These are phyloP conservation scores for Megathymus violae DNA, from an alignment of 1,140 invertebrate genomes.

Conservation along the genomic window DNA sequence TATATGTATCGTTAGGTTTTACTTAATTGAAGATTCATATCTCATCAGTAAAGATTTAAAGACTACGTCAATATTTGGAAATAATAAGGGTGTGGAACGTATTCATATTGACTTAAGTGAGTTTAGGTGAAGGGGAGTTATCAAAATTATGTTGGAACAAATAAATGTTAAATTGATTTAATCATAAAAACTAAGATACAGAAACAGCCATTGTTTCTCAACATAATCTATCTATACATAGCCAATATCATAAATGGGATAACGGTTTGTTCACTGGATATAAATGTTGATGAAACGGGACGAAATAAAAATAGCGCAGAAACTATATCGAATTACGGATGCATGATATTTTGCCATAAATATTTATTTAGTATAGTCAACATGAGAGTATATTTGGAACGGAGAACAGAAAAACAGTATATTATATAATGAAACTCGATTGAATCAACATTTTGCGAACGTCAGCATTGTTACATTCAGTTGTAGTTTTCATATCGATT, in stretches of 20 bases:
- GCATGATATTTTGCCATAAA: conserved; percentile 25
- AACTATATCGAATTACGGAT: conserved; percentile 23
- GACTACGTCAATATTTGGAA: too few relatives aligned
- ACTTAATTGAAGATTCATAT: too few relatives aligned
- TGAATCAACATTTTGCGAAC: conserved; percentile 7
- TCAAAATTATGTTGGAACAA: too few relatives aligned
- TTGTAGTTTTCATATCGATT: not conserved
- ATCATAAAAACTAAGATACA: too few relatives aligned
- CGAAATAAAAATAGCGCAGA: conserved; percentile 19
- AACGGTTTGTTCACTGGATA: conserved; percentile 13
- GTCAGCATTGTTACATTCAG: conserved; percentile 3
- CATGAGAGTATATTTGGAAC: conserved; percentile 10
- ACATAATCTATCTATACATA: not conserved
- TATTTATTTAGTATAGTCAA: conserved; percentile 26
- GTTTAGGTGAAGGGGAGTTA: too few relatives aligned
- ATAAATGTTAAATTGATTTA: too few relatives aligned
- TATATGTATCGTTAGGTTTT: too few relatives aligned
- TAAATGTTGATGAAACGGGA: conserved; percentile 11
- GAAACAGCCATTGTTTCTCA: not conserved
- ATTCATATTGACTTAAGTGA: too few relatives aligned
- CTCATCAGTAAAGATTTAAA: too few relatives aligned
- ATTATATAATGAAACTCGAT: conserved; percentile 15
- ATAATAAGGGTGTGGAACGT: too few relatives aligned
- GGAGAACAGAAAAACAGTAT: conserved; percentile 17
- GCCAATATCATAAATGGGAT: conserved; percentile 8